Evolutionary conservation across 2,797 vertebrate species (phyloP).

Genomic region (Mallotus villosus): DNA sequence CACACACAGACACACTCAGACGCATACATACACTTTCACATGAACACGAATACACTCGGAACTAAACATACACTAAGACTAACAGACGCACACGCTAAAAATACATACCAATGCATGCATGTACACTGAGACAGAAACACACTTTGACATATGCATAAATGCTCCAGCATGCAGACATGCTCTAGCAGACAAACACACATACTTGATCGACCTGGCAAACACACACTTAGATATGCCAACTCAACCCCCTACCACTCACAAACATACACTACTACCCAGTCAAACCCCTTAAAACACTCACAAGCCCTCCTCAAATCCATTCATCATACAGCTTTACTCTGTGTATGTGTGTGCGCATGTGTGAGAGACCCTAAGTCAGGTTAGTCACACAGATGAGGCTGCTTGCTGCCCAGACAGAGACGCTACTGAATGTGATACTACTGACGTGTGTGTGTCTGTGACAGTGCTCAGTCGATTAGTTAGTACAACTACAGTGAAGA

Average conservation of each 20-base stretch:
- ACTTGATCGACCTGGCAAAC: no score
- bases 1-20: no score
- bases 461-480: constrained; percentile 39
- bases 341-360: no score
- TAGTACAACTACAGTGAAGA: constrained; percentile 2
- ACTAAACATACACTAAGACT: not conserved
- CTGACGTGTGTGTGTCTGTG: constrained; percentile 33
- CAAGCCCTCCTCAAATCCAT: not conserved
- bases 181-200: not conserved
- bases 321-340: no score
- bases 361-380: not conserved
- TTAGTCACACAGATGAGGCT: not conserved
- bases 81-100: not conserved
- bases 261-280: not conserved
- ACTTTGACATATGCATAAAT: no score
- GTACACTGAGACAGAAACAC: no score
- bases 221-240: not conserved
- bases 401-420: not conserved
- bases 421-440: constrained; percentile 48
- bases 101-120: not conserved
- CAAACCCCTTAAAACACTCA: not conserved
- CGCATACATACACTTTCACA: constrained; percentile 15
- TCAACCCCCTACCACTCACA: not conserved
- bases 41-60: not conserved
- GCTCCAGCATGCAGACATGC: no score